These are phyloP conservation scores for Acanthurus lineatus DNA, from an alignment of 2,797 vertebrate genomes.

Conservation along the genomic window DNA sequence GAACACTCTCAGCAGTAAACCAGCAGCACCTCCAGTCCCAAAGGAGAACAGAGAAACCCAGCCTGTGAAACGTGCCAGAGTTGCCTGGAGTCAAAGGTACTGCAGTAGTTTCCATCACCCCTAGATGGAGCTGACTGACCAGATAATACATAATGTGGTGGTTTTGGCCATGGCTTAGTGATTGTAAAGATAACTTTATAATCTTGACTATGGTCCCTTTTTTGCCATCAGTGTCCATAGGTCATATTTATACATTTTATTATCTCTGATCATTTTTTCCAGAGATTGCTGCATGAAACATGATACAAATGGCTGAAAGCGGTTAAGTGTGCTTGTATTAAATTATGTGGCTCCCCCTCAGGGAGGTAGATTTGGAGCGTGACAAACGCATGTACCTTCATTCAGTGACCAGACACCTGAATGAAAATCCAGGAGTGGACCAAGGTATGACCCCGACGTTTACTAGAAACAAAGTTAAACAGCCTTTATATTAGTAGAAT, in stretches of 20 bases:
- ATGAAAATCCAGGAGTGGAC: constrained; percentile 48
- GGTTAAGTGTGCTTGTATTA: too few relatives aligned
- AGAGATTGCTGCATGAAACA: background rate
- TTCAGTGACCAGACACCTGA: constrained; percentile 74
- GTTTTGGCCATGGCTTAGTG: background rate
- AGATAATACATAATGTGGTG: background rate
- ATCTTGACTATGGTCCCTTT: background rate
- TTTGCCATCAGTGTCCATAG: background rate
- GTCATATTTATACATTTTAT: background rate
- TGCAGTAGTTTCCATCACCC: background rate
- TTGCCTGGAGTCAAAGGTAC: constrained; percentile 44
- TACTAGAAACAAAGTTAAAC: background rate
- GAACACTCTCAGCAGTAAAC: background rate
- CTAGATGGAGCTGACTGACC: constrained; percentile 52
- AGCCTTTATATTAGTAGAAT: too few relatives aligned
- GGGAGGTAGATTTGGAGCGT: constrained; percentile 72
- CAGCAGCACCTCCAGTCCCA: background rate
- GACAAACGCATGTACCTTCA: constrained; percentile 74
- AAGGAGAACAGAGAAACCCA: background rate
- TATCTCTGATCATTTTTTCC: background rate
- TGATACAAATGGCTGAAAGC: background rate
- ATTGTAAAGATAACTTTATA: background rate
- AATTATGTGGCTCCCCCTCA: background rate
- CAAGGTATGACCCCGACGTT: constrained; percentile 75
- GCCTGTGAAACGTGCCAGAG: fast-evolving